Conservation (phyloP, 2,113 vertebrate species). For the Stictonetta naevosa region DNA sequence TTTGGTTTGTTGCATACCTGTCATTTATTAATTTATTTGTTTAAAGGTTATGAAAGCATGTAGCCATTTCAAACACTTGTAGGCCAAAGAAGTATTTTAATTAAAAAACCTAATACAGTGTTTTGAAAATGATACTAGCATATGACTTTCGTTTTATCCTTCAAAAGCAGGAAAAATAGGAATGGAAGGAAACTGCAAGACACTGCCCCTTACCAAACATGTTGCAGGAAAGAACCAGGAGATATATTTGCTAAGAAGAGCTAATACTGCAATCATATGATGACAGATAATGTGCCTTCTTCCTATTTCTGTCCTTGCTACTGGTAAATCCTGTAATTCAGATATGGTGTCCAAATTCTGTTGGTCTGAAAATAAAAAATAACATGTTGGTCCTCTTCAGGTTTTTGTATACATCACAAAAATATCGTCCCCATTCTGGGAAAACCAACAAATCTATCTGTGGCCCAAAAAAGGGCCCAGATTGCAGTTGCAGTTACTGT, state of each 20-base stretch:
- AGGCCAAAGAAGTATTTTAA: not conserved
- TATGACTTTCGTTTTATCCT: not conserved
- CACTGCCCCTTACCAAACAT: not conserved
- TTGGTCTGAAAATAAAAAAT: not conserved
- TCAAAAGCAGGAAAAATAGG: not conserved
- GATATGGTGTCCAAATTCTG: not conserved
- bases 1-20: not conserved
- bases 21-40: not conserved
- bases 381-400: not conserved
- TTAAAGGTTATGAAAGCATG: not conserved
- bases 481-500: constrained; percentile 21
- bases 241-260: not conserved
- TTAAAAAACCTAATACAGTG: not conserved
- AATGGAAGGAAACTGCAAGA: not conserved
- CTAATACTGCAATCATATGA: not conserved
- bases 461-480: constrained; percentile 44
- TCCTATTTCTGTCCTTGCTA: not conserved
- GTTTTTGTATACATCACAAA: not conserved
- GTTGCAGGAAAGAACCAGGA: not conserved
- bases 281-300: not conserved
- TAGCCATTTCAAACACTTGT: not conserved
- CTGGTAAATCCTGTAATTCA: not conserved
- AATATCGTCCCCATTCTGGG: not conserved
- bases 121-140: not conserved
- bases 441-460: not conserved